phyloP scores from a whole-genome alignment of 1,140 invertebrate species.

The Telenomus remus region DNA sequence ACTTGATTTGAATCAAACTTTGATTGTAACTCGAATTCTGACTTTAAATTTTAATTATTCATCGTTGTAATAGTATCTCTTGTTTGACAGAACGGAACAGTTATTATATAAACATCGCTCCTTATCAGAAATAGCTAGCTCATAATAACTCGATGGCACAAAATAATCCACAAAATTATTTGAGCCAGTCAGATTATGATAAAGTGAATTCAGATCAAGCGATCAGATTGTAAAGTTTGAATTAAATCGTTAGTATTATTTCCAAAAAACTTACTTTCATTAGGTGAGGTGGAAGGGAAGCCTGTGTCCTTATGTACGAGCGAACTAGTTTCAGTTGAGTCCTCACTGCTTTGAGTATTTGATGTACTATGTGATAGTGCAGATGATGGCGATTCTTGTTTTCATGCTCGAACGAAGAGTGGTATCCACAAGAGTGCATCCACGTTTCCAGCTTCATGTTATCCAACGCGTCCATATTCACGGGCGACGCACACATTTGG shows the following conservation, averaged over 20 bases:
- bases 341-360: slow-evolving; percentile 68
- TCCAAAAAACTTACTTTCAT: slow-evolving; percentile 9
- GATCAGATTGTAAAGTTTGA: too few species aligned
- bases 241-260: too few species aligned
- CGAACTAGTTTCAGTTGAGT: slow-evolving; percentile 70
- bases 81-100: slow-evolving; percentile 42
- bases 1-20: slow-evolving; percentile 15
- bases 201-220: background rate
- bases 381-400: slow-evolving; percentile 2
- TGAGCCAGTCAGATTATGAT: background rate
- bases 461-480: slow-evolving; percentile 6
- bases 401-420: background rate
- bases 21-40: background rate
- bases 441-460: slow-evolving; percentile 67
- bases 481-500: background rate
- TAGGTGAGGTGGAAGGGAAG: slow-evolving; percentile 6
- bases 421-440: slow-evolving; percentile 68
- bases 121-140: slow-evolving; percentile 56
- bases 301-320: slow-evolving; percentile 13
- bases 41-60: slow-evolving; percentile 6
- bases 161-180: background rate
- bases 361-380: slow-evolving; percentile 67
- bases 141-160: too few species aligned
- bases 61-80: slow-evolving; percentile 49
- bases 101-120: slow-evolving; percentile 58